These are phyloP conservation scores for Xiphophorus hellerii DNA, from an alignment of 2,113 vertebrate species.

Conservation along the genomic window DNA sequence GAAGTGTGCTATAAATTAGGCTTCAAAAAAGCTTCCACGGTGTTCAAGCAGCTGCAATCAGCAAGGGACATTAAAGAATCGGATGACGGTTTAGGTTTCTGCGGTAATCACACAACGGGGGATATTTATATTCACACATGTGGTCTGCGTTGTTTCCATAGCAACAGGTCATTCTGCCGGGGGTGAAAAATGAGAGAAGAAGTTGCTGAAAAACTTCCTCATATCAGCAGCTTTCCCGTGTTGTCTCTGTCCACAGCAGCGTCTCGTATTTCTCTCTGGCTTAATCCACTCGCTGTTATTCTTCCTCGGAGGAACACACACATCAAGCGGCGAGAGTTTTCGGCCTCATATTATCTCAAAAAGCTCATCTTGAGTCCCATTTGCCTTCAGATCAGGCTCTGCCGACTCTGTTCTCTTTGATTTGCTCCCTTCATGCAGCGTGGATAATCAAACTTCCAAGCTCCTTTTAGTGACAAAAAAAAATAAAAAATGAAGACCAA, in stretches of 20 bases:
- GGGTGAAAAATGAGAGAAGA: background rate
- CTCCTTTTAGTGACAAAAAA: slow-evolving; percentile 12
- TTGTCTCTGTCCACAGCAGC: slow-evolving; percentile 8
- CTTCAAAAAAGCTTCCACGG: slow-evolving; percentile 2
- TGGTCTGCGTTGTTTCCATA: slow-evolving; percentile 56
- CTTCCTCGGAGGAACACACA: slow-evolving; percentile 22
- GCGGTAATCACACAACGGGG: slow-evolving; percentile 35
- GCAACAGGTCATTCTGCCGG: slow-evolving; percentile 56
- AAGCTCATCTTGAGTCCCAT: slow-evolving; percentile 38
- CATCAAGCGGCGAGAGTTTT: slow-evolving; percentile 24
- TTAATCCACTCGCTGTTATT: slow-evolving; percentile 24
- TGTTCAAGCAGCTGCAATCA: slow-evolving; percentile 1
- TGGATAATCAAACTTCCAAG: slow-evolving; percentile 39
- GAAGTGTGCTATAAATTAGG: slow-evolving; percentile 15
- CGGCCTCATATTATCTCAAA: slow-evolving; percentile 48
- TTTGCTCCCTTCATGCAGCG: slow-evolving; percentile 24
- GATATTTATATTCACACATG: slow-evolving; percentile 46
- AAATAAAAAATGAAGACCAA: slow-evolving; percentile 20
- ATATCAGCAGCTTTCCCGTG: background rate
- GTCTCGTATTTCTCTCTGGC: background rate
- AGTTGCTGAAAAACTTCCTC: slow-evolving; percentile 24
- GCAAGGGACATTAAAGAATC: background rate
- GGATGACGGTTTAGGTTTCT: slow-evolving; percentile 29
- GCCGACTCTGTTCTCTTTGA: slow-evolving; percentile 32
- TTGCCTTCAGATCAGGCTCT: slow-evolving; percentile 43